Evolutionary conservation across 2,888 invertebrate genomes (phyloP).

Genomic region (Ischnura elegans): DNA sequence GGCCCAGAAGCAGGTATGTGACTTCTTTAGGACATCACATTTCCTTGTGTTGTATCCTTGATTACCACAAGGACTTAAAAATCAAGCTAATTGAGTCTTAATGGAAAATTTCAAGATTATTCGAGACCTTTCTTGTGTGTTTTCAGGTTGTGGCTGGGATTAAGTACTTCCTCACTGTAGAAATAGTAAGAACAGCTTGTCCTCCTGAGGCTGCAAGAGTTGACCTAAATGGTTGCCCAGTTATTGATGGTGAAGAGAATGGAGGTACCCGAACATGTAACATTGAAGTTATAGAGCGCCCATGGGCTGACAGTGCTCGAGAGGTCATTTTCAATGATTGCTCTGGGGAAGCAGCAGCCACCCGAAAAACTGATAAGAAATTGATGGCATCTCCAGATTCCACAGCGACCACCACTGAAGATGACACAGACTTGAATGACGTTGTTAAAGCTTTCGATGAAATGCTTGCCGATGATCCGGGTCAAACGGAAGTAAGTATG

Average conservation of each 20-base stretch:
- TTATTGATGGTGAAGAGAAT: slow-evolving; percentile 71
- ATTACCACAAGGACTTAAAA: no score
- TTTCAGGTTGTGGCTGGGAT: slow-evolving; percentile 82
- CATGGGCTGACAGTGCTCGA: slow-evolving; percentile 83
- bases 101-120: neutral
- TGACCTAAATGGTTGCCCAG: slow-evolving; percentile 75
- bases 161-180: slow-evolving; percentile 80
- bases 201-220: slow-evolving; percentile 73
- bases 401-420: slow-evolving; percentile 71
- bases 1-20: slow-evolving; percentile 73
- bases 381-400: slow-evolving; percentile 71
- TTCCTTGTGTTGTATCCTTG: no score
- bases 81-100: no score
- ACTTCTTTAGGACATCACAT: no score
- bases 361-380: slow-evolving; percentile 76
- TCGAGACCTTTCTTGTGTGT: neutral
- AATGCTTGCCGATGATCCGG: slow-evolving; percentile 49
- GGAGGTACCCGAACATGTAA: slow-evolving; percentile 79
- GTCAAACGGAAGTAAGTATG: neutral
- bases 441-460: slow-evolving; percentile 74
- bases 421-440: slow-evolving; percentile 74
- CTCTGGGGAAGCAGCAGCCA: slow-evolving; percentile 81
- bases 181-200: slow-evolving; percentile 80
- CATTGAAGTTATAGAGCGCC: slow-evolving; percentile 83
- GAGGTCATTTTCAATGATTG: slow-evolving; percentile 84